phyloP scores from a whole-genome alignment of 1,140 invertebrate species.

The Ptiloglossa arizonensis region DNA sequence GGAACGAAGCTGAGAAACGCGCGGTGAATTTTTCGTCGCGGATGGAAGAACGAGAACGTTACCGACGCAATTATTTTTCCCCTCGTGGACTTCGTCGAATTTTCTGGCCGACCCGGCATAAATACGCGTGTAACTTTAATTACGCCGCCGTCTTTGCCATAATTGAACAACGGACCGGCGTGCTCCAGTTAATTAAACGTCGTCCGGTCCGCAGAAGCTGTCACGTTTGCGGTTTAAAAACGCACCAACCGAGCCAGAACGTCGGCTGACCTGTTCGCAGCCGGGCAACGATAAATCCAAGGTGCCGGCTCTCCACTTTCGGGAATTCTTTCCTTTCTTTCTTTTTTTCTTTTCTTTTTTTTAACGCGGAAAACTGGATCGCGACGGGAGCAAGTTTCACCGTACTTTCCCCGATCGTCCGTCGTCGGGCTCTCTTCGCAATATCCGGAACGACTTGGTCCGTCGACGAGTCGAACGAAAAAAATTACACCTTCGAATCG shows the following conservation, averaged over 20 bases:
- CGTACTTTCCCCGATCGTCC: no score
- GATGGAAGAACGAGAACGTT: neutral
- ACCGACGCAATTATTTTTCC: neutral
- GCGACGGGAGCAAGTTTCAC: no score
- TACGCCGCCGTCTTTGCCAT: conserved; percentile 32
- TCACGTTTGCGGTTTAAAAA: conserved; percentile 22
- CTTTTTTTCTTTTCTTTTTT: neutral
- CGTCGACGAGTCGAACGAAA: neutral
- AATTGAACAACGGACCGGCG: conserved; percentile 20
- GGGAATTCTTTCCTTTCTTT: neutral
- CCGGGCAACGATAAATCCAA: neutral
- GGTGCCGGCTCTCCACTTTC: neutral
- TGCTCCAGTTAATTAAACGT: conserved; percentile 46
- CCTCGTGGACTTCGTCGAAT: neutral
- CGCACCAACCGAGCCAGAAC: neutral
- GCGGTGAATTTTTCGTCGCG: neutral
- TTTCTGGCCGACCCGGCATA: neutral
- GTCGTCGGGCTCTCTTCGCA: no score
- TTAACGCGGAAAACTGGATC: no score
- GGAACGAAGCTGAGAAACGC: no score
- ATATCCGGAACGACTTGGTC: no score
- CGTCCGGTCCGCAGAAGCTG: neutral
- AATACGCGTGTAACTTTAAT: conserved; percentile 14
- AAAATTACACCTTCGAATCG: conserved; percentile 3
- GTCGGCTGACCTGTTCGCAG: neutral